These are phyloP conservation scores for Aphodius sticticus DNA, from an alignment of 2,888 invertebrate genomes.

Conservation along the genomic window DNA sequence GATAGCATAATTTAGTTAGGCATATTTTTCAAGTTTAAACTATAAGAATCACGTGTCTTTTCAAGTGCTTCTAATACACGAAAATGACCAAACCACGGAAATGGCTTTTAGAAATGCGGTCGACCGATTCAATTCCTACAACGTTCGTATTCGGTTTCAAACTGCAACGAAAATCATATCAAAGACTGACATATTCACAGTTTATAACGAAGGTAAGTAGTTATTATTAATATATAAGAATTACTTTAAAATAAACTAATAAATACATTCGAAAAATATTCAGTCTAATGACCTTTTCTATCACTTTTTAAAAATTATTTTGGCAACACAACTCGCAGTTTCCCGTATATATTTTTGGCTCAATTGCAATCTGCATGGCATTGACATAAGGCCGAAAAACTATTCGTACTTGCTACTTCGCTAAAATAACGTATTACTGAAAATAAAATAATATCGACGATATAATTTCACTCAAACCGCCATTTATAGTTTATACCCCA, in stretches of 20 bases:
- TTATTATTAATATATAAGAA: neutral
- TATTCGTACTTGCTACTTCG: too few species aligned
- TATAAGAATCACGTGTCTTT: too few species aligned
- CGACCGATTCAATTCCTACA: conserved; percentile 57
- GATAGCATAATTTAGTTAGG: too few species aligned
- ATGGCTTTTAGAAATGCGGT: conserved; percentile 69
- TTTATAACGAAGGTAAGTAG: conserved; percentile 52
- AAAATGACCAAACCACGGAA: conserved; percentile 64
- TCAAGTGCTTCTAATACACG: conserved; percentile 56
- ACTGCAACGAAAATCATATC: conserved; percentile 50
- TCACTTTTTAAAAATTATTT: neutral
- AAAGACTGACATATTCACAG: conserved; percentile 49
- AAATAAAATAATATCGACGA: too few species aligned
- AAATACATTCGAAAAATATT: neutral
- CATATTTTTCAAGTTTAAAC: too few species aligned
- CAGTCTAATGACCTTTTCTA: too few species aligned
- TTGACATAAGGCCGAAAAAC: neutral
- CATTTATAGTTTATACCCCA: too few species aligned
- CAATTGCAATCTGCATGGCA: neutral
- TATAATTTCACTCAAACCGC: too few species aligned
- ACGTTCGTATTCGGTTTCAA: conserved; percentile 46
- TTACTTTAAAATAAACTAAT: too few species aligned
- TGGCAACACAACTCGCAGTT: neutral
- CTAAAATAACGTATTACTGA: too few species aligned
- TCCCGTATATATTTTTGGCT: neutral